A percentile compares a stretch with the other conserved stretches of the same genome.
These are phyloP conservation scores for Drosophila stalkeri DNA, from an alignment of 2,888 invertebrate species.

Conservation along the genomic window DNA sequence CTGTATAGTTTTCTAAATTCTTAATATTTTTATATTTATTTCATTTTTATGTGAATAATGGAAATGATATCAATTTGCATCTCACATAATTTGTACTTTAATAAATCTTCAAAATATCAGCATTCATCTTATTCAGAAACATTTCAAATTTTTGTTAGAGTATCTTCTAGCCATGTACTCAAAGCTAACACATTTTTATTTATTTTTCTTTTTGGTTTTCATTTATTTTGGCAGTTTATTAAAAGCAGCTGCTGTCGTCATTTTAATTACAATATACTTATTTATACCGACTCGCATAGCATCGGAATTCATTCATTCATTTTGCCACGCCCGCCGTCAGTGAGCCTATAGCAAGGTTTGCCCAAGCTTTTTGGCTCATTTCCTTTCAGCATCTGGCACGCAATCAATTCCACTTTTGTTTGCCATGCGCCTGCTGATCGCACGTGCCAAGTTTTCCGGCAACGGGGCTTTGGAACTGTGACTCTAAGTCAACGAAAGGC, in stretches of 20 bases:
- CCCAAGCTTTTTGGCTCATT: conserved; percentile 51
- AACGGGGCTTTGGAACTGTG: conserved; percentile 2
- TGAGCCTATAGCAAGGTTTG: conserved; percentile 22
- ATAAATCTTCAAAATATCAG: not conserved
- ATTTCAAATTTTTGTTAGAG: not conserved
- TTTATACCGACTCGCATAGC: conserved; percentile 38
- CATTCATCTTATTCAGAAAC: not conserved
- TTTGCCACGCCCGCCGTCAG: conserved; percentile 42
- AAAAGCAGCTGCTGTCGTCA: conserved; percentile 68
- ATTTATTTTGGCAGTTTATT: conserved; percentile 71
- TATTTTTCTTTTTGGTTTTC: conserved; percentile 30
- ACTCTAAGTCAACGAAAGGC: conserved; percentile 43
- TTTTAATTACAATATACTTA: conserved; percentile 72
- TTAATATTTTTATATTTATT: too few relatives aligned
- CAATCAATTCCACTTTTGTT: conserved; percentile 73
- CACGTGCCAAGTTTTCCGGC: conserved; percentile 58
- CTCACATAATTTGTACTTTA: not conserved
- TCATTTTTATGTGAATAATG: too few relatives aligned
- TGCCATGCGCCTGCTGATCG: conserved; percentile 41
- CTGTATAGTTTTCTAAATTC: too few relatives aligned
- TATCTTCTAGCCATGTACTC: not conserved
- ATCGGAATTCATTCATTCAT: conserved; percentile 20
- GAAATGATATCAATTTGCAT: too few relatives aligned
- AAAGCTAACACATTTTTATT: conserved; percentile 13
- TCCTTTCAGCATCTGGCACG: conserved; percentile 66